Conservation (phyloP, 2,113 vertebrate species). For the Sturnira hondurensis region DNA sequence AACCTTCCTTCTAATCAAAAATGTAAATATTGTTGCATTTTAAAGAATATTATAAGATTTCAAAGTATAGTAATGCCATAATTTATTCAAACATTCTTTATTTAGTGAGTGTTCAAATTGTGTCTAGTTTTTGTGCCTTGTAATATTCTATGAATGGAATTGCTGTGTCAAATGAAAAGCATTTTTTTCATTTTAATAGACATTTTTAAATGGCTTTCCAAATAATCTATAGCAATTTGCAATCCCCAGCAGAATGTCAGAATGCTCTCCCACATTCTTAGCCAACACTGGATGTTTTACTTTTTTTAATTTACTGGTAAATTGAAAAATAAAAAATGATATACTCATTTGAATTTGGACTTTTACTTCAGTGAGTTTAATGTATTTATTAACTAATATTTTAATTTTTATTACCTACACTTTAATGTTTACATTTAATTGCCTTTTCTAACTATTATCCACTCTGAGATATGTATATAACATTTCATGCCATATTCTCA, state of each 20-base stretch:
- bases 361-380: background rate
- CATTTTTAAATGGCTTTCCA: background rate
- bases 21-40: background rate
- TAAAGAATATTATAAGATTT: background rate
- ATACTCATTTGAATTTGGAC: background rate
- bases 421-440: background rate
- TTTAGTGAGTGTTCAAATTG: background rate
- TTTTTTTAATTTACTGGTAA: background rate
- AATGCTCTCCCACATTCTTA: background rate
- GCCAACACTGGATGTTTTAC: background rate
- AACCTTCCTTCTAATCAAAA: background rate
- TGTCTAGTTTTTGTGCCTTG: background rate
- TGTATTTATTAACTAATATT: background rate
- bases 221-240: background rate
- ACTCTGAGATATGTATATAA: background rate
- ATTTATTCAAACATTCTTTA: background rate
- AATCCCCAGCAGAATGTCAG: background rate
- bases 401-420: background rate
- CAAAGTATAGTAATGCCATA: background rate
- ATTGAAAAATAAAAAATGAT: background rate
- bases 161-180: background rate
- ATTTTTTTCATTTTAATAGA: background rate
- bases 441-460: background rate
- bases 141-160: background rate
- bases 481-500: background rate